phyloP scores from a whole-genome alignment of 2,113 vertebrate species.

The Rhinoderma darwinii region DNA sequence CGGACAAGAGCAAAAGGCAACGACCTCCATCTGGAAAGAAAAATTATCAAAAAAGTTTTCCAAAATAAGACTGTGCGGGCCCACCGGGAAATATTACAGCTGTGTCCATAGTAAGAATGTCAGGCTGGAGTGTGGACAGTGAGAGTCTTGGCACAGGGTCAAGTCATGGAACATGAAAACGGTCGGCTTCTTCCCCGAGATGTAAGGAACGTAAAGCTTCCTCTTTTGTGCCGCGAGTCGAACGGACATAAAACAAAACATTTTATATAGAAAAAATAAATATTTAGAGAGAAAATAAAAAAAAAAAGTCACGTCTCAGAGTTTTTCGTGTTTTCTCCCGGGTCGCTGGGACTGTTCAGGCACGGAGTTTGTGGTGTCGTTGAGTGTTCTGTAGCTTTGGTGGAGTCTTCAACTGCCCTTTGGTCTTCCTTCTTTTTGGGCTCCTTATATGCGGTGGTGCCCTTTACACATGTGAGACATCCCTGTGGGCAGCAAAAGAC shows the following conservation, averaged over 20 bases:
- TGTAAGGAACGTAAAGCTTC: background rate
- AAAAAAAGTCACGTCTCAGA: slow-evolving; percentile 14
- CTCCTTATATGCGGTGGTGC: background rate
- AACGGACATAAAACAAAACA: slow-evolving; percentile 42
- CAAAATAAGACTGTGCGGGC: background rate
- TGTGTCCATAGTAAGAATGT: background rate
- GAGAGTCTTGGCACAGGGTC: slow-evolving; percentile 33
- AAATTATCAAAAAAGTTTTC: slow-evolving; percentile 31
- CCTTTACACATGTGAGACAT: slow-evolving; percentile 22
- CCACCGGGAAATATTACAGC: background rate
- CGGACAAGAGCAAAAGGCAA: slow-evolving; percentile 20
- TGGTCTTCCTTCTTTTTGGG: background rate
- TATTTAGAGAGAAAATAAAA: slow-evolving; percentile 6
- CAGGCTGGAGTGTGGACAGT: background rate
- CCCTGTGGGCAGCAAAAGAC: slow-evolving; percentile 17
- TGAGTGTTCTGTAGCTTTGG: background rate
- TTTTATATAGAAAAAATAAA: slow-evolving; percentile 19
- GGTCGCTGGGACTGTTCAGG: background rate
- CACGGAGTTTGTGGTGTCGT: background rate
- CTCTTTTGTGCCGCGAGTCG: background rate
- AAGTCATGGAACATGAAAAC: background rate
- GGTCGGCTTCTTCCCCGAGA: background rate
- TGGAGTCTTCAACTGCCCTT: background rate
- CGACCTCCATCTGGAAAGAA: background rate
- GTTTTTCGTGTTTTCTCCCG: slow-evolving; percentile 7